These are phyloP conservation scores for Sinopyrophorus schimmeli DNA, from an alignment of 2,888 invertebrate species.

Conservation along the genomic window DNA sequence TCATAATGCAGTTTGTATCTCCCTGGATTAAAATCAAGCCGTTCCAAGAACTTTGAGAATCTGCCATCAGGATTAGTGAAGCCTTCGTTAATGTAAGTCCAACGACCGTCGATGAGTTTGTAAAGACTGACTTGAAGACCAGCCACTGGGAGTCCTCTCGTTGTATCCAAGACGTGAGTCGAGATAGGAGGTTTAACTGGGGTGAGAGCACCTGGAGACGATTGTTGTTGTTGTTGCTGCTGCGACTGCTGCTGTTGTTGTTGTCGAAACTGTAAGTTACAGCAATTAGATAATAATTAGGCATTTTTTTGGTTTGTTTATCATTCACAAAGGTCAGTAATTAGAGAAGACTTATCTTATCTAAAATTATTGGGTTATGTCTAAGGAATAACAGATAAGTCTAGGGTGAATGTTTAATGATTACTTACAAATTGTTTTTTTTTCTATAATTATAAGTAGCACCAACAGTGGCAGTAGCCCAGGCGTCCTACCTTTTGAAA, in stretches of 20 bases:
- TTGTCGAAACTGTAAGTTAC: no score
- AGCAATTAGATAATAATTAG: no score
- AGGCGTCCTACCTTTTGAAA: slow-evolving; percentile 40
- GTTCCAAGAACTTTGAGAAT: slow-evolving; percentile 64
- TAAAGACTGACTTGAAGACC: slow-evolving; percentile 70
- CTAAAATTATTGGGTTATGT: no score
- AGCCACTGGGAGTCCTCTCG: slow-evolving; percentile 67
- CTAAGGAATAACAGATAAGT: no score
- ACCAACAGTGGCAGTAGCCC: slow-evolving; percentile 31
- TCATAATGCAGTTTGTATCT: slow-evolving; percentile 77
- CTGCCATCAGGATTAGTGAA: slow-evolving; percentile 70
- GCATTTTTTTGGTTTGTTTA: no score
- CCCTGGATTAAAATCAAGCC: slow-evolving; percentile 64
- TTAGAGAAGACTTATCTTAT: no score
- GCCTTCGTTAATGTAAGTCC: slow-evolving; percentile 69
- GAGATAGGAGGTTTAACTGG: slow-evolving; percentile 69
- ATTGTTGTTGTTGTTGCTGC: slow-evolving; percentile 35
- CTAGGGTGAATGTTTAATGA: no score
- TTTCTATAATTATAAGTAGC: slow-evolving; percentile 18
- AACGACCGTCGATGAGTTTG: slow-evolving; percentile 65
- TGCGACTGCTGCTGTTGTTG: no score
- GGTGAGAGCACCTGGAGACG: slow-evolving; percentile 25
- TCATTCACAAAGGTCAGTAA: no score
- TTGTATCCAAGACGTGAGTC: slow-evolving; percentile 75
- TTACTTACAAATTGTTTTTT: no score